Evolutionary conservation across 2,113 vertebrate species (phyloP).

Genomic region (Myiopsitta monachus): DNA sequence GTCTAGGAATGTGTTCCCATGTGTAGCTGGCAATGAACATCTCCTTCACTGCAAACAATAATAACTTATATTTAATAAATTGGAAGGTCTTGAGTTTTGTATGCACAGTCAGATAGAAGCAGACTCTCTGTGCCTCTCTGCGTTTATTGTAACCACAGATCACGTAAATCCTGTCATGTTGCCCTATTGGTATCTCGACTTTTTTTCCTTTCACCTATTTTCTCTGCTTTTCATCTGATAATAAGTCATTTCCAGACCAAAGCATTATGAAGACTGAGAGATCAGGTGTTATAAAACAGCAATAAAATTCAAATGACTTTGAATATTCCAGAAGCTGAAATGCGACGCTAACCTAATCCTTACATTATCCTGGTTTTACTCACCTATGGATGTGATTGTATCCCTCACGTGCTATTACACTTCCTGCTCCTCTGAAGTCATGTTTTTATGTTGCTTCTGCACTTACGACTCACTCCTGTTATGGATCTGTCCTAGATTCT

Average conservation of each 20-base stretch:
- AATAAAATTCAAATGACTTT: background rate
- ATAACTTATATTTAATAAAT: background rate
- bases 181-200: background rate
- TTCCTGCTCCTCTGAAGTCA: conserved; percentile 27
- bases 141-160: conserved; percentile 1
- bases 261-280: background rate
- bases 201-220: conserved; percentile 20
- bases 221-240: background rate
- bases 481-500: conserved; percentile 39
- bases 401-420: background rate
- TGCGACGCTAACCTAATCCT: background rate
- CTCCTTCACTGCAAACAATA: background rate
- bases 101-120: background rate
- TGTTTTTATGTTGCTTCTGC: background rate
- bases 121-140: background rate
- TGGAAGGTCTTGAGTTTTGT: background rate
- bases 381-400: background rate
- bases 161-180: background rate
- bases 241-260: background rate
- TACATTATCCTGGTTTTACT: background rate
- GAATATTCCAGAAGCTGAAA: background rate
- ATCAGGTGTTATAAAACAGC: background rate
- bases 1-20: background rate
- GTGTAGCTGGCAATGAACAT: background rate
- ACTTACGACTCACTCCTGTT: background rate